Evolutionary conservation across 2,888 invertebrate genomes (phyloP), one percentile per base, ranked within the genome.

Genomic region (Eilema sororculum): DNA sequence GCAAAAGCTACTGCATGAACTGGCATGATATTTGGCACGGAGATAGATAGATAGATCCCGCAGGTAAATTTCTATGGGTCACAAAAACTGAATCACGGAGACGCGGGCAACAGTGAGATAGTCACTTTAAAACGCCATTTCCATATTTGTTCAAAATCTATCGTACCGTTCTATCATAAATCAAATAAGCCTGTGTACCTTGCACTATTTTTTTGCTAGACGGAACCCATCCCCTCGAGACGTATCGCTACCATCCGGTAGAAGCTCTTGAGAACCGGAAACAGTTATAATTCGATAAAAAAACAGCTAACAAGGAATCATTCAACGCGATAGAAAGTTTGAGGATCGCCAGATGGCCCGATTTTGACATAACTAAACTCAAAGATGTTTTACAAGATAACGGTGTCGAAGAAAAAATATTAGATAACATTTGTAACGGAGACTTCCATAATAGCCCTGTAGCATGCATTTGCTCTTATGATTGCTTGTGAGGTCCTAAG

Each of bases 231-330:
- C 85, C 78, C 80, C 85, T 86, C 76, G 79, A 87, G 85, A 89
- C 89, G 89, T 89, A 93, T 91, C 90, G 86, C 79, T 87, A 79
- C 84, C 91, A 93, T 93, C 94, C 93, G 93, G 90, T 80, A 78
- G 69, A 77, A 75, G 77, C 78, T 83, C 87, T 90, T 77, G 82
- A 91, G 86, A 77, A 83, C 91, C 92, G 93, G 93, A 94, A 90
- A 89, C 88, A 80, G 83, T 82, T 80, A 82, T 82, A 82, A 84
- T 86, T 87, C 87, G 84, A 87, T 87, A 87, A 89, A 90, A n/a
- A 52, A 90, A 89, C 85, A 83, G 70, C 68, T 78, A 78, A 86
- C 86, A 87, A 86, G 83, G 80, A 75, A 73, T 76, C 80, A 65
- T 84, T 87, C 80, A 84, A 80, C 74, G 67, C 71, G 67, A 74